A percentile compares a stretch with the other conserved stretches of the same genome.
These are phyloP conservation scores for Thereva unica DNA, from an alignment of 2,888 invertebrate species.

Conservation along the genomic window DNA sequence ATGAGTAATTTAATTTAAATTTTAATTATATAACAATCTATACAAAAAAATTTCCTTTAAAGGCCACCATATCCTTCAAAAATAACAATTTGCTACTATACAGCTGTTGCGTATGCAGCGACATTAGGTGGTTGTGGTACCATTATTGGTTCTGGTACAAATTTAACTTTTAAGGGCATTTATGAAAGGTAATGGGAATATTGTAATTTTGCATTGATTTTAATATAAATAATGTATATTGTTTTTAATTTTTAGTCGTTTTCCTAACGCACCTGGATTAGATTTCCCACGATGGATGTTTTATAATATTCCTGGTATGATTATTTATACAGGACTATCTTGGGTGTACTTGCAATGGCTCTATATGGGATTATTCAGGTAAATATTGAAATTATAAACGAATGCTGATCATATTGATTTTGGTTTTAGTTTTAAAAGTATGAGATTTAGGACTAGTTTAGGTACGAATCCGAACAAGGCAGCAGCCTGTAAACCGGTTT, in stretches of 20 bases:
- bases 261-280: constrained; percentile 63
- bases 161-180: constrained; percentile 80
- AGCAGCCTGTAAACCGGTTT: too few relatives aligned
- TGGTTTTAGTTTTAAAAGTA: not conserved
- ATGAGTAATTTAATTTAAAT: constrained; percentile 55
- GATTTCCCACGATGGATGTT: constrained; percentile 87
- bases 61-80: constrained; percentile 70
- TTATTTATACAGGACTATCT: constrained; percentile 74
- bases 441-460: too few relatives aligned
- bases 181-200: constrained; percentile 65
- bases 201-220: not conserved
- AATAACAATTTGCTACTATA: constrained; percentile 76
- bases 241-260: constrained; percentile 59
- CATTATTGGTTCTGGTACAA: constrained; percentile 79
- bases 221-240: not conserved
- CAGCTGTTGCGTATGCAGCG: constrained; percentile 79
- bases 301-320: constrained; percentile 82
- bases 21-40: not conserved
- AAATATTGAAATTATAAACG: constrained; percentile 8
- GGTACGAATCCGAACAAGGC: too few relatives aligned
- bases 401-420: not conserved
- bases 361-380: constrained; percentile 79
- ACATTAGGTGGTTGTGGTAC: constrained; percentile 81
- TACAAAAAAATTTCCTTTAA: constrained; percentile 38
- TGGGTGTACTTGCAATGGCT: constrained; percentile 80